These are phyloP conservation scores for Gallinago jamesoni DNA, from an alignment of 2,113 vertebrate genomes.

Conservation along the genomic window DNA sequence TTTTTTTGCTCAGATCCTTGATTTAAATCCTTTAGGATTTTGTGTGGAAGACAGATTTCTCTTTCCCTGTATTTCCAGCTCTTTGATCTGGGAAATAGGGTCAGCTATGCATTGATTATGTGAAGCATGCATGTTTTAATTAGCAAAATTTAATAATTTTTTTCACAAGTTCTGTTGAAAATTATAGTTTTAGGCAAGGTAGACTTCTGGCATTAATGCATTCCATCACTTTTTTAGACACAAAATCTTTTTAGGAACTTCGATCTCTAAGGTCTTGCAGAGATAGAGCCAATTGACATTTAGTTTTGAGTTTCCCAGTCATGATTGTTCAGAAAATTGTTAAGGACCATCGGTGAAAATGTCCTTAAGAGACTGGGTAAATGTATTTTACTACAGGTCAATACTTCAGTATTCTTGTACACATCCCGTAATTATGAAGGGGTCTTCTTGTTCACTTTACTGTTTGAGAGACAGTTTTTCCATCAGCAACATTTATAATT, in stretches of 20 bases:
- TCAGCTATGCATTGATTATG: background rate
- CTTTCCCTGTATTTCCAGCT: background rate
- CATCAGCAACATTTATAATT: slow-evolving; percentile 7
- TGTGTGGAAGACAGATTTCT: background rate
- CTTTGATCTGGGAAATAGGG: slow-evolving; percentile 32
- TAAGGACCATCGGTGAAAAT: background rate
- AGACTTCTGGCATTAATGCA: background rate
- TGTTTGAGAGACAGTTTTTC: background rate
- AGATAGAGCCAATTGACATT: background rate
- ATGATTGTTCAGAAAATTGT: background rate
- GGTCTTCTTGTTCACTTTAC: background rate
- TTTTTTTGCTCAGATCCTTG: background rate
- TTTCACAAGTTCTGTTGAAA: background rate
- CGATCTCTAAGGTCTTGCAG: background rate
- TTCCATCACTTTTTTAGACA: background rate
- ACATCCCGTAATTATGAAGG: background rate
- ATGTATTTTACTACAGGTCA: background rate
- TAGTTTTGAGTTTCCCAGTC: background rate
- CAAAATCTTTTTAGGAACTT: background rate
- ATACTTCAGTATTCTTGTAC: background rate
- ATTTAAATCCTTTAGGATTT: background rate
- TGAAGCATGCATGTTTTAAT: background rate
- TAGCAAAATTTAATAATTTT: background rate
- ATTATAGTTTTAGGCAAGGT: background rate
- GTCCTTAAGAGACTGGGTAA: background rate